A percentile compares a stretch with the other conserved stretches of the same genome.
phyloP scores from a whole-genome alignment of 2,888 invertebrate species.

The Laspeyria flexula region DNA sequence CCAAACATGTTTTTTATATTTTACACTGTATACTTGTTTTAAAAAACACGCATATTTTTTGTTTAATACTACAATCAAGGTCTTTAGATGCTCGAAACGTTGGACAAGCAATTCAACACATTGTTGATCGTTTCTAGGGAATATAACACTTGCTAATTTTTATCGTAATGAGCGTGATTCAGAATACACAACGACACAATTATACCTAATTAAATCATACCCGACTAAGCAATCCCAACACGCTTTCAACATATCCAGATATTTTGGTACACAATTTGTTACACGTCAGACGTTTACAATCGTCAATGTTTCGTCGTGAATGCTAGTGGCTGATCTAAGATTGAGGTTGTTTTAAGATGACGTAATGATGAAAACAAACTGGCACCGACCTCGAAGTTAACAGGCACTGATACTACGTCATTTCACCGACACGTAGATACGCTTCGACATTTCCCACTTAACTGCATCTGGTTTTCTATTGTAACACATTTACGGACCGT shows the following conservation, averaged over 20 bases:
- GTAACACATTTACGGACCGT: constrained; percentile 24
- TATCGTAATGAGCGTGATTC: background rate
- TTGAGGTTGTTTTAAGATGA: constrained; percentile 62
- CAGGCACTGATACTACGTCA: constrained; percentile 46
- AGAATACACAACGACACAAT: constrained; percentile 7
- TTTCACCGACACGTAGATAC: constrained; percentile 52
- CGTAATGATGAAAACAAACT: constrained; percentile 81
- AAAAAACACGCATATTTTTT: too few relatives aligned
- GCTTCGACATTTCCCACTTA: constrained; percentile 54
- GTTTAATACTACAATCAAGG: too few relatives aligned
- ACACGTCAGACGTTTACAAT: constrained; percentile 47
- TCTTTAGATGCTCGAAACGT: too few relatives aligned
- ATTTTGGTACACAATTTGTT: constrained; percentile 44
- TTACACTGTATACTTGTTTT: too few relatives aligned
- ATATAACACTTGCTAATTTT: background rate
- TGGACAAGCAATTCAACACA: too few relatives aligned
- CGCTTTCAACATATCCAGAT: constrained; percentile 72
- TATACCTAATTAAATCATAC: constrained; percentile 61
- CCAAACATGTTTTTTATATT: too few relatives aligned
- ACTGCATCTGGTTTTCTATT: constrained; percentile 41
- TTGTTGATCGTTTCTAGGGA: too few relatives aligned
- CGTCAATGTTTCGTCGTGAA: constrained; percentile 47
- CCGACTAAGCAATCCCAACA: constrained; percentile 78
- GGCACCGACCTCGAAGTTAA: constrained; percentile 65
- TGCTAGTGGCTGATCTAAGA: constrained; percentile 52